Conservation (phyloP, 1,140 invertebrate genomes). For the Drosophila kohkoa region DNA sequence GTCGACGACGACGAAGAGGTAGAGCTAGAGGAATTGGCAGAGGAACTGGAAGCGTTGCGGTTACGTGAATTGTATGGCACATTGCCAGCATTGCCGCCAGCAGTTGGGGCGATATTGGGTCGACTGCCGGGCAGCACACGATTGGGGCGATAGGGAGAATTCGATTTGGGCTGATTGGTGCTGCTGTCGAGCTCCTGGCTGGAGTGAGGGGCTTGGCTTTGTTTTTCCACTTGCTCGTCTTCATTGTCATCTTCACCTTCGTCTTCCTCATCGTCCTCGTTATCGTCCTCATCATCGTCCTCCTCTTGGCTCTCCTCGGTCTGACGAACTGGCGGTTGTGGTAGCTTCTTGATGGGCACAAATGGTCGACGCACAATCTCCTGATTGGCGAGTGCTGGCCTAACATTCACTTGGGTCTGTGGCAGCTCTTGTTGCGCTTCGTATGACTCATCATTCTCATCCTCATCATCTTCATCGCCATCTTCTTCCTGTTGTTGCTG, state of each 20-base stretch:
- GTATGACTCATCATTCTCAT: slow-evolving; percentile 86
- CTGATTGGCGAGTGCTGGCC: slow-evolving; percentile 24
- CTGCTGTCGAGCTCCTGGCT: slow-evolving; percentile 1
- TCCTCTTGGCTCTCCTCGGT: slow-evolving; percentile 37
- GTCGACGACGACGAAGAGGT: background rate
- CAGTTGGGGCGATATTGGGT: slow-evolving; percentile 50
- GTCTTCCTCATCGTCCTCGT: slow-evolving; percentile 44
- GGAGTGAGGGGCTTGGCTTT: background rate
- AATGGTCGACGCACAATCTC: slow-evolving; percentile 54
- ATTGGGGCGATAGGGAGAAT: slow-evolving; percentile 56
- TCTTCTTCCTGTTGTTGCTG: slow-evolving; percentile 31
- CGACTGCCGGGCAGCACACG: slow-evolving; percentile 65
- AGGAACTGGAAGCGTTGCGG: slow-evolving; percentile 10
- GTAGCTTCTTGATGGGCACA: slow-evolving; percentile 34
- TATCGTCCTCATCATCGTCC: slow-evolving; percentile 48
- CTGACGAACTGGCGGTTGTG: background rate
- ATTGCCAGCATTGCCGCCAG: slow-evolving; percentile 42
- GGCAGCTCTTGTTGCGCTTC: slow-evolving; percentile 76
- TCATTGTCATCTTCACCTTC: slow-evolving; percentile 24
- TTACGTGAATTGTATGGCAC: slow-evolving; percentile 69
- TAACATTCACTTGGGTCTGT: slow-evolving; percentile 20
- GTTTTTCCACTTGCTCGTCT: background rate
- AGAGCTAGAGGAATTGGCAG: slow-evolving; percentile 1
- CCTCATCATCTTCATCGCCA: slow-evolving; percentile 84
- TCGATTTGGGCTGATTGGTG: slow-evolving; percentile 38